Conservation (phyloP, 2,113 vertebrate genomes). For the Stercorarius parasiticus region DNA sequence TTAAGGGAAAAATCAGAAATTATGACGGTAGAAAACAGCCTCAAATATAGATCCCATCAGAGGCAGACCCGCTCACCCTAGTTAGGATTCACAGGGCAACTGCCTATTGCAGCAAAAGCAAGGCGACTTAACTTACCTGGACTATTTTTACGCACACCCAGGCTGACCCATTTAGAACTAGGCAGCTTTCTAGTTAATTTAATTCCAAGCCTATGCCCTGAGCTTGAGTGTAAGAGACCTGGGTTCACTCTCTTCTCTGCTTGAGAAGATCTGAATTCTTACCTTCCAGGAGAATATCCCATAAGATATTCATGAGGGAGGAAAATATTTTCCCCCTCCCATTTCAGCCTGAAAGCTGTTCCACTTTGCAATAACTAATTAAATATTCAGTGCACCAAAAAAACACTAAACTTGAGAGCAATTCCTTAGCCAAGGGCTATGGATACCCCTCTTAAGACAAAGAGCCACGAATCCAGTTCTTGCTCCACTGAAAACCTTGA, state of each 20-base stretch:
- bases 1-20: not conserved
- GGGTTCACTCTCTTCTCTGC: slow-evolving; percentile 14
- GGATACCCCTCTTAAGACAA: not conserved
- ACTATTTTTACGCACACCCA: slow-evolving; percentile 6
- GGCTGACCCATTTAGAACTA: slow-evolving; percentile 41
- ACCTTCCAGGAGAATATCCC: slow-evolving; percentile 53
- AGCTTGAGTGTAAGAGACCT: not conserved
- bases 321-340: slow-evolving; percentile 4
- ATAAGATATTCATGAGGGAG: slow-evolving; percentile 63
- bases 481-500: slow-evolving; percentile 20
- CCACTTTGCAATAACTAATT: slow-evolving; percentile 48
- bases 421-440: slow-evolving; percentile 26
- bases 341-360: slow-evolving; percentile 52
- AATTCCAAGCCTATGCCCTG: not conserved
- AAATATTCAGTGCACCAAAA: slow-evolving; percentile 50
- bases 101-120: not conserved
- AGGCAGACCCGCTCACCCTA: not conserved
- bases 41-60: not conserved
- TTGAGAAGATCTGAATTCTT: slow-evolving; percentile 43
- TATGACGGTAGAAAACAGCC: not conserved
- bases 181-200: slow-evolving; percentile 45
- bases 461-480: not conserved
- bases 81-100: not conserved
- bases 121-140: slow-evolving; percentile 3
- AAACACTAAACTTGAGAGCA: slow-evolving; percentile 11